Base-by-base conservation (phyloP, 2,888 invertebrate genomes). In the Parnassius smintheus region DNA sequence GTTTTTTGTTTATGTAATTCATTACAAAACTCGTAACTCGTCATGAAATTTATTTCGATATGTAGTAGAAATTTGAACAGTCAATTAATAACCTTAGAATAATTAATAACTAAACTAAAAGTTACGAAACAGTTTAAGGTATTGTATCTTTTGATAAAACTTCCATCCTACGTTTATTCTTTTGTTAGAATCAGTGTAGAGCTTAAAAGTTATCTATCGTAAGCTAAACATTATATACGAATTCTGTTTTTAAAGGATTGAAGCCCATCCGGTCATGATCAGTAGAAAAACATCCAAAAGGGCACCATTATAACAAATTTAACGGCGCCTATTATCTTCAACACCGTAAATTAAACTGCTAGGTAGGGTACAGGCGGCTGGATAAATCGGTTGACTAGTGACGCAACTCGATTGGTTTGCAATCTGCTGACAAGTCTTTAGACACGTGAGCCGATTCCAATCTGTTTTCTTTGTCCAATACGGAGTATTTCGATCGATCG, bases 381-480 rank as follows among this genome's bases (percentile, higher is more conserved):
- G 80, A 86, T 72, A 62, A 61, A 67, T 87, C 76, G 55, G 60
- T 52, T 63, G 70, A 86, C 76, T 63, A 48, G 79, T 83, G 66
- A 72, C 65, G 73, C 76, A 72, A 80, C 75, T 52, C 58, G 53
- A 54, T 60, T 45, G 63, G 64, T 67, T 63, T 57, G 61, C 59
- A 65, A 75, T 65, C 65, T 35, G 9, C 9, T 66, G 73, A 84
- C 71, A 13, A 52, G 72, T 83, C 67, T 68, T 50, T 11, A 22
- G 72, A 82, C 70, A 12, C 65, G 78, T 80, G 67, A 65, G 69
- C 66, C 71, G 81, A 85, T 86, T 80, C 77, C 83, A 82, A 87
- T 86, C 83, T 78, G 85, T 84, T 86, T 88, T 87, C 90, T 91
- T 91, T 91, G 90, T 91, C 88, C 86, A 78, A 62, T 68, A 64